phyloP scores from a whole-genome alignment of 1,140 invertebrate species.

The Aphaenogaster ashmeadi region DNA sequence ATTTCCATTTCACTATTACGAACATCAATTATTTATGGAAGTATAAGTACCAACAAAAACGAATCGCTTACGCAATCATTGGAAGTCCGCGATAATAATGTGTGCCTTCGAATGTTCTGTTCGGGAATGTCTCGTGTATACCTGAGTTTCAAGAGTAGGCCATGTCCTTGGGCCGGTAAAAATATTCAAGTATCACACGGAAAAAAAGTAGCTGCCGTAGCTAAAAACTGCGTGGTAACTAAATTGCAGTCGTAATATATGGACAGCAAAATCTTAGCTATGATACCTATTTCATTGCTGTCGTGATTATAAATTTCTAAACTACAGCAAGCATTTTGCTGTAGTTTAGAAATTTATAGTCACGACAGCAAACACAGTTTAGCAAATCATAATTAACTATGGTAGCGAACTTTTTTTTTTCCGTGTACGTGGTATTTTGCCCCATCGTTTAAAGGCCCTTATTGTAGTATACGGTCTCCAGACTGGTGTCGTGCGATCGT shows the following conservation, averaged over 20 bases:
- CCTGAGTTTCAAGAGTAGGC: slow-evolving; percentile 38
- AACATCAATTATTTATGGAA: slow-evolving; percentile 5
- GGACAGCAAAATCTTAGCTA: too few species aligned
- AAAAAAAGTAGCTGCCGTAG: too few species aligned
- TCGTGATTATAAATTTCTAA: too few species aligned
- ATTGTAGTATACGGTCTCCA: slow-evolving; percentile 89
- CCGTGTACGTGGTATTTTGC: too few species aligned
- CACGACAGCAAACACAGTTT: too few species aligned
- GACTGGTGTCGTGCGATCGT: slow-evolving; percentile 83
- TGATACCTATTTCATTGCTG: too few species aligned
- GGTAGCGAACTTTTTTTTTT: too few species aligned
- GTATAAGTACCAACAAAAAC: slow-evolving; percentile 1
- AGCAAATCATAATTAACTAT: too few species aligned
- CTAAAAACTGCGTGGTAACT: too few species aligned
- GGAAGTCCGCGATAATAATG: not conserved
- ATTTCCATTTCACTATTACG: not conserved
- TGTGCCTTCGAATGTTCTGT: not conserved
- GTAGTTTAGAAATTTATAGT: too few species aligned
- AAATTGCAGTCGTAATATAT: too few species aligned
- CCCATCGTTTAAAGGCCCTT: slow-evolving; percentile 88
- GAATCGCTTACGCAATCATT: not conserved
- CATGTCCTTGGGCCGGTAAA: not conserved
- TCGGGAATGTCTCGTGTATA: slow-evolving; percentile 43
- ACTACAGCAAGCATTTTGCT: too few species aligned
- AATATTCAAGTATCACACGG: not conserved